phyloP scores from a whole-genome alignment of 2,888 invertebrate species.

The Euzetes globulus region DNA sequence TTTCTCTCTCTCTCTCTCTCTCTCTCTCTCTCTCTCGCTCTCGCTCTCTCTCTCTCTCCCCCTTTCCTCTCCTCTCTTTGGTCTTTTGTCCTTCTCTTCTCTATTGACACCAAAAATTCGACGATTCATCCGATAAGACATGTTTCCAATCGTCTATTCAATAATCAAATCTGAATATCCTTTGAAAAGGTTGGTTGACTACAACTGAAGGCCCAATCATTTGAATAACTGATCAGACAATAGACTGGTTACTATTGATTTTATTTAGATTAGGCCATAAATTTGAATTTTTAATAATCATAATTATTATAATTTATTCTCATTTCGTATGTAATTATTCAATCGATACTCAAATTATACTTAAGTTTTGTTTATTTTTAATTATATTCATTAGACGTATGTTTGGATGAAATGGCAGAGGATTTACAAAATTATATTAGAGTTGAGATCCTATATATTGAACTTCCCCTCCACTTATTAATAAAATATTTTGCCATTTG shows the following conservation, averaged over 20 bases:
- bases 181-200: neutral
- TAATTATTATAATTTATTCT: neutral
- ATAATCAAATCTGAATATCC: neutral
- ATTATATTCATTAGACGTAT: neutral
- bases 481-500: conserved; percentile 19
- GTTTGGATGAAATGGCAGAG: neutral
- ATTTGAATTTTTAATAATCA: neutral
- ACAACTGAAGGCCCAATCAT: neutral
- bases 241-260: neutral
- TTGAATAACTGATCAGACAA: neutral
- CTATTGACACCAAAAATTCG: neutral
- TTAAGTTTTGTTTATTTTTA: neutral
- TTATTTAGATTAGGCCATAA: neutral
- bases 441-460: neutral
- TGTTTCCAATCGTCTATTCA: neutral
- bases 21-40: too few species aligned
- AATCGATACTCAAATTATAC: neutral
- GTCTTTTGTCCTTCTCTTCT: neutral
- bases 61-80: too few species aligned
- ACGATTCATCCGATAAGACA: conserved; percentile 20
- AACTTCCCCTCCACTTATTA: neutral
- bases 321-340: neutral
- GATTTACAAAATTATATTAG: neutral
- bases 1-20: too few species aligned
- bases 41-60: too few species aligned